phyloP scores from a whole-genome alignment of 2,797 vertebrate genomes.

The Gymnopithys bicolor region DNA sequence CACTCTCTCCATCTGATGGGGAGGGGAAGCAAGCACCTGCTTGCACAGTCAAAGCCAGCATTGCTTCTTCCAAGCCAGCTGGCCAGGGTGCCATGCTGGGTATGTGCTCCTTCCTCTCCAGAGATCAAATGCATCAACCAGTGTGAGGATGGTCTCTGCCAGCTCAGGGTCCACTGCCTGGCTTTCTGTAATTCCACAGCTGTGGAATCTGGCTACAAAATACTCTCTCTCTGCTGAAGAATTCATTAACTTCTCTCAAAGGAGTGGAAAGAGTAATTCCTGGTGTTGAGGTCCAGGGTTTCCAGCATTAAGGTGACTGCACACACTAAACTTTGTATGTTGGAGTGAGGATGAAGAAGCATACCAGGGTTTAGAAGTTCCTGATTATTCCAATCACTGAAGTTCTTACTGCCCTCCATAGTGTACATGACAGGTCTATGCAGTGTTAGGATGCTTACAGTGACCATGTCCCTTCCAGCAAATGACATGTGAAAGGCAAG shows the following conservation, averaged over 20 bases:
- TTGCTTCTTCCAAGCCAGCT: slow-evolving; percentile 66
- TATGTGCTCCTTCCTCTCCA: slow-evolving; percentile 55
- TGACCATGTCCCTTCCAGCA: neutral
- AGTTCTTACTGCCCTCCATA: neutral
- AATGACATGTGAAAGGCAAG: rapidly evolving
- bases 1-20: slow-evolving; percentile 41
- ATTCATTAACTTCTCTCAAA: slow-evolving; percentile 27
- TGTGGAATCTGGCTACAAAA: slow-evolving; percentile 65
- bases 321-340: neutral
- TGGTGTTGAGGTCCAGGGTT: neutral
- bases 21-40: slow-evolving; percentile 71
- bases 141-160: slow-evolving; percentile 41
- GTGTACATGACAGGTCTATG: neutral
- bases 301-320: neutral
- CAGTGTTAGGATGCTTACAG: neutral
- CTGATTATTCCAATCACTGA: neutral
- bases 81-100: slow-evolving; percentile 30
- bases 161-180: slow-evolving; percentile 57
- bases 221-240: slow-evolving; percentile 35
- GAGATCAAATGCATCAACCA: slow-evolving; percentile 52
- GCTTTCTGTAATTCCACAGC: slow-evolving; percentile 65
- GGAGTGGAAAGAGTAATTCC: slow-evolving; percentile 15
- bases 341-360: neutral
- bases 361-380: neutral
- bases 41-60: slow-evolving; percentile 60